Conservation (phyloP, 1,140 invertebrate species). For the Platorchestia sp. region DNA sequence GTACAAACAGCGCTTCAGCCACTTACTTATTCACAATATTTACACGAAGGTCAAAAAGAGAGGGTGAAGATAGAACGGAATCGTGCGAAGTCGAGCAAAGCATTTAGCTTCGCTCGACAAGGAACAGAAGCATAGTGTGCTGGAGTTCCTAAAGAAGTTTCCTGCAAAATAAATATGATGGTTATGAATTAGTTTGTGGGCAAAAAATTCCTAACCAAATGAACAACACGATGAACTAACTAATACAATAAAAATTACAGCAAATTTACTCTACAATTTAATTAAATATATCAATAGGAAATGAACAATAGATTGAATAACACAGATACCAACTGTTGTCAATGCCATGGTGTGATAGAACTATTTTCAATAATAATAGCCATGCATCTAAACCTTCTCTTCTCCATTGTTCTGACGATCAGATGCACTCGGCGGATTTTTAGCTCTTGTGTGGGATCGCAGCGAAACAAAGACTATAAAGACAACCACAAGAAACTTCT, state of each 20-base stretch:
- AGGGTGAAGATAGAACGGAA: neutral
- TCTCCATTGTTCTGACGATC: neutral
- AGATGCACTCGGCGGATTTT: neutral
- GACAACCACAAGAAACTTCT: neutral
- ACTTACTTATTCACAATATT: neutral
- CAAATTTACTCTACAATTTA: neutral
- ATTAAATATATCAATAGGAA: neutral
- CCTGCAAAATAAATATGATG: neutral
- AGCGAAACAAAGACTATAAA: neutral
- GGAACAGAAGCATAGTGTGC: neutral
- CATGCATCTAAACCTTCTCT: neutral
- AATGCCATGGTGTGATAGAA: neutral
- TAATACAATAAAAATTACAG: neutral
- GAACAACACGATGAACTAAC: neutral
- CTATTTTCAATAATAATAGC: neutral
- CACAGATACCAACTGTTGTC: neutral
- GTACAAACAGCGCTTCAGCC: neutral
- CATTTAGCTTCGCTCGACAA: neutral
- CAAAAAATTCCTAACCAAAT: neutral
- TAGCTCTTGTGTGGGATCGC: neutral
- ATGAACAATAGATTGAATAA: neutral
- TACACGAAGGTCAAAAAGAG: neutral
- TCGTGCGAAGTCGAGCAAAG: conserved; percentile 1
- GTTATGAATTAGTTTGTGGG: neutral
- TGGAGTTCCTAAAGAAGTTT: neutral